Evolutionary conservation across 1,140 invertebrate species (phyloP).

Genomic region (Procambarus virginalis): DNA sequence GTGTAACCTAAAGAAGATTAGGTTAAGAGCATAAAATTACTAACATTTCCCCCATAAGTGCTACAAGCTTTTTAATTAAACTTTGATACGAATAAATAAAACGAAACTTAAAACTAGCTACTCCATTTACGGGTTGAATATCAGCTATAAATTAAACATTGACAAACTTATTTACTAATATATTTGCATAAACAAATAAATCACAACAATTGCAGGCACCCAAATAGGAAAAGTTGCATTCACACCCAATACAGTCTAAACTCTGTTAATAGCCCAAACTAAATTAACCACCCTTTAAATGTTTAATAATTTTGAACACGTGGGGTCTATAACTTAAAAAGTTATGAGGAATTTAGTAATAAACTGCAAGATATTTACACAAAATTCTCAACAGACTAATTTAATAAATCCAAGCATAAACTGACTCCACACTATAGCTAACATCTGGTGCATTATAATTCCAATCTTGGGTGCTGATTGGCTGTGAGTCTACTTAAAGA

Average conservation of each 20-base stretch:
- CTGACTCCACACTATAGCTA: slow-evolving; percentile 19
- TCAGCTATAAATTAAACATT: neutral
- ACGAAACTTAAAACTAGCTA: slow-evolving; percentile 2
- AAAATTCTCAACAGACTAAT: slow-evolving; percentile 2
- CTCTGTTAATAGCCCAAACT: too few relatives aligned
- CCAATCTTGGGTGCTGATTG: slow-evolving; percentile 43
- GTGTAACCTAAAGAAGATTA: too few relatives aligned
- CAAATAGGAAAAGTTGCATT: slow-evolving; percentile 26
- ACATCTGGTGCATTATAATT: slow-evolving; percentile 21
- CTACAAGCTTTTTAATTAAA: too few relatives aligned
- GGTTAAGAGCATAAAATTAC: too few relatives aligned
- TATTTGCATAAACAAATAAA: neutral
- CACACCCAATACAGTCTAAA: neutral
- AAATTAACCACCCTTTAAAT: neutral
- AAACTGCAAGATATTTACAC: neutral
- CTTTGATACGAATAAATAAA: neutral
- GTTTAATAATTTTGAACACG: neutral
- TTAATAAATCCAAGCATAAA: slow-evolving; percentile 28
- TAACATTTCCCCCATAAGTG: too few relatives aligned
- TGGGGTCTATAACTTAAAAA: neutral
- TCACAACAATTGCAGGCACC: slow-evolving; percentile 42
- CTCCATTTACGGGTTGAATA: neutral
- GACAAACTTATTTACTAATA: slow-evolving; percentile 3
- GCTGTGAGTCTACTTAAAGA: slow-evolving; percentile 35
- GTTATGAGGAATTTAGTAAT: neutral